Base-by-base conservation (phyloP, 2,797 vertebrate genomes). In the Smutsia temminckii region DNA sequence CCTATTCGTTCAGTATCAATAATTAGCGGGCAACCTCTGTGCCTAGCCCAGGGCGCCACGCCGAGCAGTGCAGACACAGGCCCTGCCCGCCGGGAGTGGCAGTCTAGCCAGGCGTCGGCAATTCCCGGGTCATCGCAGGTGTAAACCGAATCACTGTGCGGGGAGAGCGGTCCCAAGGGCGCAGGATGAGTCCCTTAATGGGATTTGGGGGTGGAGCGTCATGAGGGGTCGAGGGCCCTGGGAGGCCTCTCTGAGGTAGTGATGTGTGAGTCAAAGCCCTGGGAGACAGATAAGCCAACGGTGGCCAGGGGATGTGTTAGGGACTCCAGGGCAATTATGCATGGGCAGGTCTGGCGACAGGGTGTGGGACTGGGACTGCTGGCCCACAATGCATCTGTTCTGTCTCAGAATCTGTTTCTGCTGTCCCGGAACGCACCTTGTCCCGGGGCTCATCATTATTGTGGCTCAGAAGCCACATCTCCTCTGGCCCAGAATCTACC, bases 381-480 rank as follows among this genome's bases (percentile, higher is more conserved):
- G n/a, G 75, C 92, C 91, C 87, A 74, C 87, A 17, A 12, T 42
- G 68, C 93, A 72, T 87, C 86, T 91, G 80, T 88, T 77, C 68
- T 14, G 0, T 20, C 21, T 29, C 37, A 20, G 51, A 29, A 11
- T 18, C 17, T n/a, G 11, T 37, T 78, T 32, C 46, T 12, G 63
- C 7, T 40, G n/a, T n/a, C 16, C 42, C 61, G 20, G 85, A 59
- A 74, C 25, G 21, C 42, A 29, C 80, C 68, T 6, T 83, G 55
- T 55, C 27, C 25, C 91, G 72, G 69, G 34, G 53, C 8, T 53
- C 25, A 34, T 32, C 42, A 8, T 5, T 21, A n/a, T 29, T 49
- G 23, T 66, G 78, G n/a, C 46, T 18, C 25, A 68, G 37, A 63
- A 46, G 10, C 29, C 40, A 25, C 23, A 34, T 20, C 53, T n/a